These are phyloP conservation scores for Sinocyclocheilus anophthalmus DNA, from an alignment of 2,113 vertebrate genomes.

Conservation along the genomic window DNA sequence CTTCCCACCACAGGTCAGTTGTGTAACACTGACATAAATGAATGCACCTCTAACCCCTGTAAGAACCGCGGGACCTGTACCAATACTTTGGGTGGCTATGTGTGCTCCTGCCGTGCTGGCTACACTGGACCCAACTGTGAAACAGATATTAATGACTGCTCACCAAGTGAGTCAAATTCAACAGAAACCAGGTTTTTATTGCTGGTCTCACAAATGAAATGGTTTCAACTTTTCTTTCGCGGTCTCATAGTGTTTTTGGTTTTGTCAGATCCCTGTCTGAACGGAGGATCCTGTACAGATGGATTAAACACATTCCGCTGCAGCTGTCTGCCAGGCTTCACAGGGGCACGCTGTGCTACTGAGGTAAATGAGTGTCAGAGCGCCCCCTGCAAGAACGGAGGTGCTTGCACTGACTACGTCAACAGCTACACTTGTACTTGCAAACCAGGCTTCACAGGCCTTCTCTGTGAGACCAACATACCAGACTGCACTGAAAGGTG, in stretches of 20 bases:
- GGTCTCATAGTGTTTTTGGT: neutral
- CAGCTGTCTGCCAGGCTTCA: conserved; percentile 84
- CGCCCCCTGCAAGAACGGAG: conserved; percentile 83
- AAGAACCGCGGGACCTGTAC: conserved; percentile 83
- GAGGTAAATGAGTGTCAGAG: conserved; percentile 89
- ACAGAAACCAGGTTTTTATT: neutral
- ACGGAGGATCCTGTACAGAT: conserved; percentile 84
- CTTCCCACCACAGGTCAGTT: conserved; percentile 74
- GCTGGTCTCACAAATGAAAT: neutral
- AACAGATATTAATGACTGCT: conserved; percentile 83
- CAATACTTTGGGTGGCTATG: conserved; percentile 81
- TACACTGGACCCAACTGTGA: conserved; percentile 84
- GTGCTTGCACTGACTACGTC: conserved; percentile 85
- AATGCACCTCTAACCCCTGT: conserved; percentile 83
- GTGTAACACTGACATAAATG: conserved; percentile 86
- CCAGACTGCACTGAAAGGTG: conserved; percentile 87
- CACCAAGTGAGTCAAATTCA: conserved; percentile 80
- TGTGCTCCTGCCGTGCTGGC: conserved; percentile 82
- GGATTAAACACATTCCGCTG: conserved; percentile 81
- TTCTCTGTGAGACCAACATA: conserved; percentile 82
- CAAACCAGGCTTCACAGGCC: conserved; percentile 82
- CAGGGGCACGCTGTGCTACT: conserved; percentile 76
- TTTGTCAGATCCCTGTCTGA: conserved; percentile 83
- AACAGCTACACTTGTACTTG: conserved; percentile 88
- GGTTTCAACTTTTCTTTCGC: too few relatives aligned